Base-by-base conservation (phyloP, 1,140 invertebrate genomes). In the Temnothorax curvispinosus region DNA sequence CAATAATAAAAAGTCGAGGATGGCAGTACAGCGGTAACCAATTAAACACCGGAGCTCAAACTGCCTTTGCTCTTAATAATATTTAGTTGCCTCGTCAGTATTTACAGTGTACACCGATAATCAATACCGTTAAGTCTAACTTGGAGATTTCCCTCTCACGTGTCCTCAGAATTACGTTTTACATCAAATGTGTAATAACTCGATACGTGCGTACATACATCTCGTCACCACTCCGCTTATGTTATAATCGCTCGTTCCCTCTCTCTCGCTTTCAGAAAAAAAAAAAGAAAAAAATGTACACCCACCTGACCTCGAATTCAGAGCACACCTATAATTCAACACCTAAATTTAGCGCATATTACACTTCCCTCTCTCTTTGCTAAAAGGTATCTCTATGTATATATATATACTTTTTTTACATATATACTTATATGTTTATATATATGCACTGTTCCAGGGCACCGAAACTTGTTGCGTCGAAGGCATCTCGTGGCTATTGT, bases 401-500 rank as follows among this genome's bases (percentile, higher is more conserved):
- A 54, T 76, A 64, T 54, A n/a, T 54, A 54, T 54, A 54, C n/a
- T 54, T 54, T 62, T 27, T 87, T 65, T 64, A 87, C 81, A 67
- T 69, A 74, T 62, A 56, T 87, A 58, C 41, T 47, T 81, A 47
- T 62, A 64, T 67, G 0, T 50, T 58, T 38, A 27, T 69, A 86
- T 71, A 35, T 87, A 69, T 75, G 78, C 60, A 87, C 75, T 85
- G 64, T 91, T 92, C 89, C 92, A 93, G 91, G 92, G 92, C 93
- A 93, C 92, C 93, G 77, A 75, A 91, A 94, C 81, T 92, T 92
- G 91, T 88, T 94, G 93, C 93, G 88, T 93, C 92, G 81, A 94
- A 94, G 94, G 94, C 94, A 94, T 94, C 93, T 93, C 90, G 93
- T 94, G 94, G 93, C 93, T 94, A 94, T 94, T 94, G 93, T 94